These are phyloP conservation scores for Torymus aiolomorphi DNA, from an alignment of 2,888 invertebrate species.

Conservation along the genomic window DNA sequence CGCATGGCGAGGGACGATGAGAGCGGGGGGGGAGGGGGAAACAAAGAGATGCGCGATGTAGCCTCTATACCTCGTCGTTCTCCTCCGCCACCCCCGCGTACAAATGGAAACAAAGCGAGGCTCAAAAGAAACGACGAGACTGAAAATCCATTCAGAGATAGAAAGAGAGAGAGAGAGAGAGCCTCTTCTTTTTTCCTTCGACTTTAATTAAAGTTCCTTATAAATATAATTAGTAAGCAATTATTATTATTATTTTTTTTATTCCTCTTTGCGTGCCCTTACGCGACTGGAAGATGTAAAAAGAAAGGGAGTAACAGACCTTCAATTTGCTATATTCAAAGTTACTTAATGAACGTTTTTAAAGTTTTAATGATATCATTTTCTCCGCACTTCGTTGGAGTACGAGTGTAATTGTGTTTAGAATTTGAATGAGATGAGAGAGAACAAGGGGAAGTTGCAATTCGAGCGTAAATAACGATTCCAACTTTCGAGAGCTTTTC, in stretches of 20 bases:
- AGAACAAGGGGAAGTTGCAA: neutral
- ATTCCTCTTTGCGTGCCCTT: neutral
- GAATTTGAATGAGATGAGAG: conserved; percentile 20
- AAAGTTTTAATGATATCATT: conserved; percentile 48
- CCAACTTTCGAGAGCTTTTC: conserved; percentile 25
- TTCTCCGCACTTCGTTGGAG: conserved; percentile 1
- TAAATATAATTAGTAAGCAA: conserved; percentile 52
- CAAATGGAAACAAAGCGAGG: conserved; percentile 40
- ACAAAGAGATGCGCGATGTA: conserved; percentile 50
- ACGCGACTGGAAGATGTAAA: neutral
- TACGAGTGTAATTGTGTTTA: conserved; percentile 40
- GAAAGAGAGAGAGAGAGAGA: neutral
- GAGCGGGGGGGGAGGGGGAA: neutral
- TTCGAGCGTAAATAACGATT: conserved; percentile 24
- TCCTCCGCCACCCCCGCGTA: neutral
- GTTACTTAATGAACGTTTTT: conserved; percentile 40
- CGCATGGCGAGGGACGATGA: neutral
- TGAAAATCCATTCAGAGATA: conserved; percentile 47
- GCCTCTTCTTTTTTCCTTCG: conserved; percentile 23
- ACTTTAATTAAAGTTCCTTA: conserved; percentile 45
- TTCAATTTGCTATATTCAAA: conserved; percentile 42
- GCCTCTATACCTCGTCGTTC: neutral
- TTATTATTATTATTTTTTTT: conserved; percentile 36
- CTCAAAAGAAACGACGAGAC: conserved; percentile 46
- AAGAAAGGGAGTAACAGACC: neutral